Evolutionary conservation across 2,797 vertebrate genomes (phyloP), one percentile per base, ranked within the genome.

Genomic region (Diplodus puntazzo): DNA sequence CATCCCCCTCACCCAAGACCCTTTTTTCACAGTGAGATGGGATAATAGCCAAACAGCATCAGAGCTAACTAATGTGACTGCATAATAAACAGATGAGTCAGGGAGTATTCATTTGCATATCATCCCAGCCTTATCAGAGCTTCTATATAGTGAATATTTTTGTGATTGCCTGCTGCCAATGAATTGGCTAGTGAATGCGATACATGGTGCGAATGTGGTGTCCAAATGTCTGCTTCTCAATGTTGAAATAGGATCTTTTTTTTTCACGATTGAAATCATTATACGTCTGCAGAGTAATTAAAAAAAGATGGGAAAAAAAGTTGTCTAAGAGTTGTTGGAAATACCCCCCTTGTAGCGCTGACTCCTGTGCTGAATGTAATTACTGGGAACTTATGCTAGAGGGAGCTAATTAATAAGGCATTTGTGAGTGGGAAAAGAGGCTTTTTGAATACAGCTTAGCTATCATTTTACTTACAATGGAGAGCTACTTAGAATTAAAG

Each of bases 11-110:
- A 91, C 92, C 90, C 87, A 89, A 90, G 91, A 93, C 92, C 93
- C 91, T 85, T 89, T 93, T 93, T 88, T 92, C 90, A 92, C 86
- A 77, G 89, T 79, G 89, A 92, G 90, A 93, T 93, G 90, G 93
- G 93, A 95, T 95, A 94, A 94, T 94, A 92, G 94, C 92, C 92
- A 92, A 95, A 92, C 92, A 82, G 90, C 92, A 94, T 94, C 94
- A 93, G 93, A 88, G 90, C 89, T 93, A 94, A 94, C 93, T 93
- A 95, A 95, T 93, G 89, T 90, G 84, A 93, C 92, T 92, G 94
- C 91, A 94, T 95, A 94, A 95, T 95, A 95, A 95, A 94, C 93
- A 94, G 89, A 94, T 96, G 95, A 96, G 93, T 95, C 95, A 95
- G 90, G 85, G 73, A 83, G 79, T 84, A 68, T 80, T 93, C 84